phyloP scores from a whole-genome alignment of 35 echinoderm and acorn worm species.

The Strongylocentrotus purpuratus region DNA sequence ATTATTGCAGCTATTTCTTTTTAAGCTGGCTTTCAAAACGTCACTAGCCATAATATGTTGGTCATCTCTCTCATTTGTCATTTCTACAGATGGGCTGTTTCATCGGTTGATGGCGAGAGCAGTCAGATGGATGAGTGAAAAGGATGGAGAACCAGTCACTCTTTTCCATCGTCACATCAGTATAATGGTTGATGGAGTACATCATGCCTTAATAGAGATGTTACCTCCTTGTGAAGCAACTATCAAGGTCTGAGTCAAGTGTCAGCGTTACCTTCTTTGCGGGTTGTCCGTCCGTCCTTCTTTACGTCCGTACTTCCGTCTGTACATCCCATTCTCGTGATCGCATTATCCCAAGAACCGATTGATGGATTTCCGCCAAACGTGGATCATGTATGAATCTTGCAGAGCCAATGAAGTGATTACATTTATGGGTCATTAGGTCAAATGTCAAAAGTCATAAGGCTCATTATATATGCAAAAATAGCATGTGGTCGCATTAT shows the following conservation, averaged over 20 bases:
- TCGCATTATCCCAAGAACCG: no score
- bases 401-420: no score
- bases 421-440: no score
- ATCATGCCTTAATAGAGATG: constrained; percentile 26
- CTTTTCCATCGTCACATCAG: constrained; percentile 44
- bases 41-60: not conserved
- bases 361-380: no score
- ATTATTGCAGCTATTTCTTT: not conserved
- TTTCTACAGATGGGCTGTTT: constrained; percentile 55
- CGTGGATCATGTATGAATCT: no score
- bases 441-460: no score
- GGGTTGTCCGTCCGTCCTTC: no score
- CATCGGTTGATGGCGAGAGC: constrained; percentile 55
- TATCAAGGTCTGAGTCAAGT: not conserved
- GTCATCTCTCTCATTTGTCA: not conserved
- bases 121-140: constrained; percentile 49
- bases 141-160: constrained; percentile 27
- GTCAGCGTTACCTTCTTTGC: no score
- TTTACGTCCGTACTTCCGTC: no score
- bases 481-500: no score
- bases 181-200: not conserved
- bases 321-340: no score
- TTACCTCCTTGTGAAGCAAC: constrained; percentile 13
- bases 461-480: no score
- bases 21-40: not conserved